A percentile compares a stretch with the other conserved stretches of the same genome.
Evolutionary conservation across 2,113 vertebrate genomes (phyloP).

Genomic region (Genyomyrus donnyi): DNA sequence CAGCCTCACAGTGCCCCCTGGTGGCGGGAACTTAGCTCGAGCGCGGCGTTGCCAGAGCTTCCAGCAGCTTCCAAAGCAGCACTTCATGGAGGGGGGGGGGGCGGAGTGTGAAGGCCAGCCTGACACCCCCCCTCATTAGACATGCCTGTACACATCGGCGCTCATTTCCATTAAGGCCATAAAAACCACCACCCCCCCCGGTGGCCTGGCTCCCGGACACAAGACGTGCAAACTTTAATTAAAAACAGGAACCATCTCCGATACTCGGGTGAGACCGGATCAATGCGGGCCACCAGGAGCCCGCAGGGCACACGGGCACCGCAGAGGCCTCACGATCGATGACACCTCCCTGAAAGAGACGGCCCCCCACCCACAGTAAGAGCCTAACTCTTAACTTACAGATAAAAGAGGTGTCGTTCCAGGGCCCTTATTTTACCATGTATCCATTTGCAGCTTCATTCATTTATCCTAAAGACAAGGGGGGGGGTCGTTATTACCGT

Average conservation of each 20-base stretch:
- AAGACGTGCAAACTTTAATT: conserved; percentile 48
- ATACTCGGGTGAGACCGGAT: conserved; percentile 43
- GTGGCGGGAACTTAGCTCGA: conserved; percentile 39
- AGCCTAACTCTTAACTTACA: not conserved
- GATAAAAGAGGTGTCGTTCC: not conserved
- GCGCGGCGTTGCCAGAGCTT: conserved; percentile 13
- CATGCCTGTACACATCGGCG: conserved; percentile 20
- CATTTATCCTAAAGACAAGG: not conserved
- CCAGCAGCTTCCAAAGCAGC: not conserved
- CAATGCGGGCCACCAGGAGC: conserved; percentile 44
- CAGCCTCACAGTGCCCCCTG: conserved; percentile 83
- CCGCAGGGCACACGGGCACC: not conserved
- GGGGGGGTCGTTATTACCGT: not conserved
- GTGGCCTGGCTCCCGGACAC: conserved; percentile 30
- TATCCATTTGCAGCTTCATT: not conserved
- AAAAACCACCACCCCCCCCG: conserved; percentile 22
- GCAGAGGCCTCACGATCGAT: not conserved
- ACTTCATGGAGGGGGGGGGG: not conserved
- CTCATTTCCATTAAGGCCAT: not conserved
- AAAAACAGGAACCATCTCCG: conserved; percentile 45
- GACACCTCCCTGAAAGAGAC: not conserved
- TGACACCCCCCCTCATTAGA: conserved; percentile 17
- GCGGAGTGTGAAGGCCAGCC: not conserved
- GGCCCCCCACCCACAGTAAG: not conserved
- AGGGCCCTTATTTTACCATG: not conserved